Percentiles rank a stretch among this genome's conserved stretches.
phyloP scores from a whole-genome alignment of 1,140 invertebrate genomes.

The Temnothorax longispinosus region DNA sequence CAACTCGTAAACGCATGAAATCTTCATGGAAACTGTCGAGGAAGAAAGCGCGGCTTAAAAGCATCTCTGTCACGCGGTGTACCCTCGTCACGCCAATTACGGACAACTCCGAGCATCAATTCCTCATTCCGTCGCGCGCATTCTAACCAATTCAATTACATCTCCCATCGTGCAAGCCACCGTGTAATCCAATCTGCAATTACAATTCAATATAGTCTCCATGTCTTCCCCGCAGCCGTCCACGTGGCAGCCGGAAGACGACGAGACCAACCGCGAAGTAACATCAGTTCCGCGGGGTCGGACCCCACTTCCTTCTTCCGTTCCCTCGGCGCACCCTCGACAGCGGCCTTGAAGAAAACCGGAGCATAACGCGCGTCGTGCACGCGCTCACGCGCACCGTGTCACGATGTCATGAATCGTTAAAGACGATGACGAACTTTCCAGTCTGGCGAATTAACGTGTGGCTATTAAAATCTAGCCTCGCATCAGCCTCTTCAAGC shows the following conservation, averaged over 20 bases:
- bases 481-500: background rate
- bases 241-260: constrained; percentile 60
- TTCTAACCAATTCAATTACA: constrained; percentile 2
- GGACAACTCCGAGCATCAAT: background rate
- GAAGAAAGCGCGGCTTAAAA: background rate
- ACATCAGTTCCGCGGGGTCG: constrained; percentile 23
- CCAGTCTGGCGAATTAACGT: constrained; percentile 2
- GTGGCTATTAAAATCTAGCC: constrained; percentile 22
- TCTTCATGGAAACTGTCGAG: background rate
- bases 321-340: constrained; percentile 17
- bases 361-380: constrained; percentile 56
- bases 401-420: constrained; percentile 61
- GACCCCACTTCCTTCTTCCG: constrained; percentile 44
- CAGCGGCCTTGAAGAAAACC: constrained; percentile 47
- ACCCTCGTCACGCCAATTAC: constrained; percentile 3
- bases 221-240: constrained; percentile 67
- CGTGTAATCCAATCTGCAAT: constrained; percentile 56
- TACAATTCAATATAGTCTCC: constrained; percentile 83
- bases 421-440: constrained; percentile 41
- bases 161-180: background rate
- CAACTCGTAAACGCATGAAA: background rate
- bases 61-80: background rate
- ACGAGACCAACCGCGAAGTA: constrained; percentile 9
- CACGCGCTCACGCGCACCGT: background rate
- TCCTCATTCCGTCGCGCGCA: background rate